phyloP scores from a whole-genome alignment of 2,797 vertebrate genomes.

The Cuculus canorus region DNA sequence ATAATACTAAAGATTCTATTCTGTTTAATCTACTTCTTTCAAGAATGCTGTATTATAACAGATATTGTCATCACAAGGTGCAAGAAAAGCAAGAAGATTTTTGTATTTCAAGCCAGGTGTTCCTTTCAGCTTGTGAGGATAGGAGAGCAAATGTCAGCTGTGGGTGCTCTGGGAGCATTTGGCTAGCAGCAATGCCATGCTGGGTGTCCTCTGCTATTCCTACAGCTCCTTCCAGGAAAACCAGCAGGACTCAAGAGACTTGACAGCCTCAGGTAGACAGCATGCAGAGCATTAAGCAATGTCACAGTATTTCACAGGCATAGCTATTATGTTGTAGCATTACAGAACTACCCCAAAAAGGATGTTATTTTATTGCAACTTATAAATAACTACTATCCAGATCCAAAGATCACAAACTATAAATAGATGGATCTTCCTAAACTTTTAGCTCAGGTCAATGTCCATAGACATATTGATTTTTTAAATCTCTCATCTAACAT shows the following conservation, averaged over 20 bases:
- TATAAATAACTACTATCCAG: neutral
- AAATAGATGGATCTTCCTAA: neutral
- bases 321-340: neutral
- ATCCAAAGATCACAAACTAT: neutral
- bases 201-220: neutral
- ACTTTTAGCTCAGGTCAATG: neutral
- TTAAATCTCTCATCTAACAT: neutral
- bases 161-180: neutral
- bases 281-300: neutral
- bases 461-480: neutral
- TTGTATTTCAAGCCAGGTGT: neutral
- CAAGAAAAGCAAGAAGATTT: neutral
- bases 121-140: neutral
- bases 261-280: neutral
- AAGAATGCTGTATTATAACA: neutral
- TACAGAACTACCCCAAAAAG: neutral
- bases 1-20: neutral
- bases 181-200: neutral
- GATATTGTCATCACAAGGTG: neutral
- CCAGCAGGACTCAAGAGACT: neutral
- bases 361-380: neutral
- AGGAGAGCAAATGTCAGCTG: neutral
- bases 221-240: neutral
- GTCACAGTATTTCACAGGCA: neutral
- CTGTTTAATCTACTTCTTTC: neutral